Evolutionary conservation across 2,888 invertebrate species (phyloP), one percentile per base, ranked within the genome.

Genomic region (Lycocerus yunnanus): DNA sequence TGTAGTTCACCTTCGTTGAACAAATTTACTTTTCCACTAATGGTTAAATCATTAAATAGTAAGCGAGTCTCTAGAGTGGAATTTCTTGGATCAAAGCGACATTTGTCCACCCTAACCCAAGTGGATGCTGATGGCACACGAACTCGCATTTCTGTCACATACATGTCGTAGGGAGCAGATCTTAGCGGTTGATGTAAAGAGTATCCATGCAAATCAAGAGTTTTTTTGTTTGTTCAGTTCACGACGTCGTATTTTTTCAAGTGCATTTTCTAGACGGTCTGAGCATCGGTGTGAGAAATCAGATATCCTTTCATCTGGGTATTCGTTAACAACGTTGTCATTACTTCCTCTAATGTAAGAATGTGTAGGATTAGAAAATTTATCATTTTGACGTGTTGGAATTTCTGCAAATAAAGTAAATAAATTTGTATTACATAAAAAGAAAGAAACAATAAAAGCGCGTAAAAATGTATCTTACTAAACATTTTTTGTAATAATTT

Each of bases 11-110:
- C 85, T 21, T 85, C 87, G 74, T 84, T 84, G 79, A 86, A 87
- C 58, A 94, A 85, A 76, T 93, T 92, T 0, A 95, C 92, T 80
- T 91, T 90, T 0, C 95, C 95, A 76, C 94, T 93, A 68, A 95
- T 93, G 0, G 94, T 93, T 59, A 95, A 86, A 83, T 95, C 95
- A 80, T 93, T 93, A 86, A 95, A 94, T 11, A 93, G 88, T 0
- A 95, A 88, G 83, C 94, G 91, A 1, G 94, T 94, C 80, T 93
- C 93, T 8, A 95, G 87, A 11, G 93, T 94, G 6, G 92, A 90
- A 83, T 93, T 94, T 78, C 90, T 88, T 0, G 94, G 93, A 82
- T 94, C 93, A 85, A 92, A 95, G 79, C 92, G 90, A 84, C 95
- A 95, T 83, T 91, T 91, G 78, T 95, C 94, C 0, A 95, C 92